These are phyloP conservation scores for Bombus breviceps DNA, from an alignment of 1,140 invertebrate genomes.

Conservation along the genomic window DNA sequence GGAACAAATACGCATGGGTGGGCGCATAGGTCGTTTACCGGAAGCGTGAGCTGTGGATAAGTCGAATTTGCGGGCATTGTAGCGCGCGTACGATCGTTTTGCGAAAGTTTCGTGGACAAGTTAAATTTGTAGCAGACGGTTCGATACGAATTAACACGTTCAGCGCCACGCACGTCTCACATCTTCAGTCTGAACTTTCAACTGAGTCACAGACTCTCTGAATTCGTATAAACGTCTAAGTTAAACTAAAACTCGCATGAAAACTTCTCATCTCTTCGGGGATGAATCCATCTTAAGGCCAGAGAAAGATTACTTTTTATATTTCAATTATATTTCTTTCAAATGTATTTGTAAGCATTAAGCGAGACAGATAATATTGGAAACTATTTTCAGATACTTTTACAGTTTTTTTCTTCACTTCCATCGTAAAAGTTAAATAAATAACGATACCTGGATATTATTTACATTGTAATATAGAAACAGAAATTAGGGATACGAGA, in stretches of 20 bases:
- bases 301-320: no score
- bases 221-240: not conserved
- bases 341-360: not conserved
- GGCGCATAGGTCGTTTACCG: not conserved
- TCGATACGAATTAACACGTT: not conserved
- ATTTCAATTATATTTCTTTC: not conserved
- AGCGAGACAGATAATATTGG: not conserved
- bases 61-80: not conserved
- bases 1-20: not conserved
- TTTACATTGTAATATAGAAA: no score
- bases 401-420: no score
- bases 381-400: no score
- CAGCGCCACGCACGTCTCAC: not conserved
- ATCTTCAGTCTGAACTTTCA: not conserved
- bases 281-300: not conserved
- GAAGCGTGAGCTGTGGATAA: not conserved
- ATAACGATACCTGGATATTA: no score
- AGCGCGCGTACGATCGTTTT: not conserved
- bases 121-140: not conserved
- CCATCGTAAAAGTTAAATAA: no score
- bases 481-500: no score
- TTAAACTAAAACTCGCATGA: not conserved
- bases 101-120: not conserved
- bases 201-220: not conserved
- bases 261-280: not conserved